phyloP scores from a whole-genome alignment of 1,140 invertebrate genomes.

The Dendroctonus ponderosae region DNA sequence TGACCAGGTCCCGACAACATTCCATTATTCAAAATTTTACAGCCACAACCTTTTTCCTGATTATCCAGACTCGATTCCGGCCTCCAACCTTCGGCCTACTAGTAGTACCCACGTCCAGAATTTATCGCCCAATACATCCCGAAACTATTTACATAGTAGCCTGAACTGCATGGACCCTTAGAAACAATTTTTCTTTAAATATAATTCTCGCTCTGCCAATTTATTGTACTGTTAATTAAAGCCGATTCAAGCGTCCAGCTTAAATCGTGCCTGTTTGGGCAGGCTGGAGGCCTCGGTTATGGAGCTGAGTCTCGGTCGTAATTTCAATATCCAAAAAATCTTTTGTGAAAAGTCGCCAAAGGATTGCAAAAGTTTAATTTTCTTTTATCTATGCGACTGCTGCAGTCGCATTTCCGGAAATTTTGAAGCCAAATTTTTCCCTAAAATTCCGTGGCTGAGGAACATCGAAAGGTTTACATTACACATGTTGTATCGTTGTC shows the following conservation, averaged over 20 bases:
- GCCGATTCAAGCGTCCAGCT: slow-evolving; percentile 21
- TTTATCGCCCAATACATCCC: slow-evolving; percentile 19
- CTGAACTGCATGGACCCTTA: slow-evolving; percentile 18
- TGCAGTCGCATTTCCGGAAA: slow-evolving; percentile 50
- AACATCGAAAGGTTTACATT: slow-evolving; percentile 28
- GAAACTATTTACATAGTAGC: slow-evolving; percentile 25
- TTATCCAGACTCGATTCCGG: not conserved
- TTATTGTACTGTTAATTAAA: slow-evolving; percentile 30
- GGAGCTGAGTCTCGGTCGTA: too few relatives aligned
- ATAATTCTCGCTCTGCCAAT: slow-evolving; percentile 28
- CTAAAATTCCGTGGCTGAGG: slow-evolving; percentile 38
- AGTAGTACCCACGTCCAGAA: slow-evolving; percentile 6
- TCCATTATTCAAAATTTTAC: slow-evolving; percentile 27
- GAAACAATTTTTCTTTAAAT: slow-evolving; percentile 24
- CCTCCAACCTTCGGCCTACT: too few relatives aligned
- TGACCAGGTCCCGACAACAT: slow-evolving; percentile 48
- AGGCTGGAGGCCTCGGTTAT: not conserved
- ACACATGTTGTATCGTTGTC: slow-evolving; percentile 41
- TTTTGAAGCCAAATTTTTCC: slow-evolving; percentile 50
- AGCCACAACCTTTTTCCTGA: slow-evolving; percentile 28
- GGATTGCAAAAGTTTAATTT: slow-evolving; percentile 46
- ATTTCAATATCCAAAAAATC: slow-evolving; percentile 44
- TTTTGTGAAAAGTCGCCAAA: slow-evolving; percentile 49
- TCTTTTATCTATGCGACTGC: slow-evolving; percentile 45
- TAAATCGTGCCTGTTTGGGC: slow-evolving; percentile 4